A percentile compares a stretch with the other conserved stretches of the same genome.
phyloP scores from a whole-genome alignment of 2,888 invertebrate species.

The Yponomeuta evonymella region DNA sequence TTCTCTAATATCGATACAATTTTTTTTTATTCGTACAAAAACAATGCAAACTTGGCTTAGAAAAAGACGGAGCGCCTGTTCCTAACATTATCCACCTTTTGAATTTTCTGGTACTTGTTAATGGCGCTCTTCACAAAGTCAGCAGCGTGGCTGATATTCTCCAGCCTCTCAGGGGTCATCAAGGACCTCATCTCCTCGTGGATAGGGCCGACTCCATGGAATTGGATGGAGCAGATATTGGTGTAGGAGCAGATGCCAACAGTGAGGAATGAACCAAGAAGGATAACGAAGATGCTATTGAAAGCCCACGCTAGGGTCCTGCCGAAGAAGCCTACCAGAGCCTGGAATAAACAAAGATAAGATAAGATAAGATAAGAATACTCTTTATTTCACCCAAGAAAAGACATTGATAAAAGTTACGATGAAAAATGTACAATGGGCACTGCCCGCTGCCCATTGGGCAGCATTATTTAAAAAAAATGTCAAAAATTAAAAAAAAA shows the following conservation, averaged over 20 bases:
- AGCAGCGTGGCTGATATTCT: conserved; percentile 75
- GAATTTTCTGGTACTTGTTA: conserved; percentile 74
- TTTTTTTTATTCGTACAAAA: too few species aligned
- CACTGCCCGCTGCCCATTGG: too few species aligned
- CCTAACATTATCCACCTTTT: conserved; percentile 40
- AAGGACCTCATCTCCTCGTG: conserved; percentile 73
- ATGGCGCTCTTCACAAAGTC: conserved; percentile 78
- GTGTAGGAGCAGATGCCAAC: conserved; percentile 77
- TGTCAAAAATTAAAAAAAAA: too few species aligned
- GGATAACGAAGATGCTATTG: conserved; percentile 62
- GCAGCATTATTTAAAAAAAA: too few species aligned
- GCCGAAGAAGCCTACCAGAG: conserved; percentile 51
- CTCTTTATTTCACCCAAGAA: too few species aligned
- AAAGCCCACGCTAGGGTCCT: conserved; percentile 54
- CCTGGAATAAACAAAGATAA: conserved; percentile 33
- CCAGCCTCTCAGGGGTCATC: conserved; percentile 77
- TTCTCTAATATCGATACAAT: too few species aligned
- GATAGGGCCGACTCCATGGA: conserved; percentile 78
- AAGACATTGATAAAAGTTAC: too few species aligned
- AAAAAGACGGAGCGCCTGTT: conserved; percentile 28
- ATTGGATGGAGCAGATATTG: conserved; percentile 76
- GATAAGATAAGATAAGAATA: not conserved
- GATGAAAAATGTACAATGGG: too few species aligned
- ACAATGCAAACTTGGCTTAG: not conserved
- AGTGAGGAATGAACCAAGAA: conserved; percentile 64